Percentiles rank a stretch among this genome's conserved stretches.
These are phyloP conservation scores for Dioctria linearis DNA, from an alignment of 2,888 invertebrate genomes.

Conservation along the genomic window DNA sequence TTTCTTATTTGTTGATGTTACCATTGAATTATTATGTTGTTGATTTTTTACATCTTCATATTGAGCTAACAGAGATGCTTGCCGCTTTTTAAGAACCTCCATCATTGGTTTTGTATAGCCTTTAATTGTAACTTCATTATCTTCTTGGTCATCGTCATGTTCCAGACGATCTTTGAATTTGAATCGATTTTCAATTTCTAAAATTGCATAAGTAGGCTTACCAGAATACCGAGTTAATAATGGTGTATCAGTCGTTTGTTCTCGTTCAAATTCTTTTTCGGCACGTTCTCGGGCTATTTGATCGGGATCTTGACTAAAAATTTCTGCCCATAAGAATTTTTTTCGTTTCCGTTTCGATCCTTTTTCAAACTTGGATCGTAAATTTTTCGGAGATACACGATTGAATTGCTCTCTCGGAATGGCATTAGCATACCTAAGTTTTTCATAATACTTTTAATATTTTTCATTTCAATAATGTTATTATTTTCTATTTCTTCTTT, in stretches of 20 bases:
- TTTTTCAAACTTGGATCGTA: constrained; percentile 74
- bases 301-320: constrained; percentile 70
- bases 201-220: constrained; percentile 70
- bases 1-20: constrained; percentile 54
- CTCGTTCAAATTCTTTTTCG: constrained; percentile 70
- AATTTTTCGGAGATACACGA: constrained; percentile 76
- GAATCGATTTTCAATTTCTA: constrained; percentile 67
- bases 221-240: constrained; percentile 65
- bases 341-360: constrained; percentile 64
- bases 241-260: constrained; percentile 64
- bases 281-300: constrained; percentile 71
- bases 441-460: constrained; percentile 66
- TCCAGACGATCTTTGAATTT: constrained; percentile 66
- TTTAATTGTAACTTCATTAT: constrained; percentile 58
- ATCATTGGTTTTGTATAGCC: constrained; percentile 62
- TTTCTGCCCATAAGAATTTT: constrained; percentile 70
- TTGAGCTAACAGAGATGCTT: constrained; percentile 48
- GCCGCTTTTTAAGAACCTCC: constrained; percentile 59
- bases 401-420: constrained; percentile 67
- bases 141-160: constrained; percentile 58
- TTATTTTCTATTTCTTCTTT: constrained; percentile 67
- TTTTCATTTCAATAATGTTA: constrained; percentile 72
- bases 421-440: constrained; percentile 65
- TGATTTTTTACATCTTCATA: constrained; percentile 19
- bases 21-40: neutral